Conservation (phyloP, 2,113 vertebrate genomes). For the Chaetops frenatus region DNA sequence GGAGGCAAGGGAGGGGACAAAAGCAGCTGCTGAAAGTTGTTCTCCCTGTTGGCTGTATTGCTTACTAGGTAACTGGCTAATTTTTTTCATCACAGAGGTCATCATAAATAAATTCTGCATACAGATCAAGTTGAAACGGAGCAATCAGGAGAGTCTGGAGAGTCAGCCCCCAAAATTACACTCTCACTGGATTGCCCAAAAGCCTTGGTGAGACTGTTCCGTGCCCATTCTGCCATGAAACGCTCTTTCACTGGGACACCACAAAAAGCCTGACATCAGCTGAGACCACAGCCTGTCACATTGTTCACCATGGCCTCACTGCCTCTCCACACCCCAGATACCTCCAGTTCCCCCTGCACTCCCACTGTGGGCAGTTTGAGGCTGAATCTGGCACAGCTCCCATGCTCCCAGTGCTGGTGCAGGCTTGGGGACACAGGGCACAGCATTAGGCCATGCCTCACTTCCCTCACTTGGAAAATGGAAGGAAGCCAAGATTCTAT, state of each 20-base stretch:
- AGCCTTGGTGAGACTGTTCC: not conserved
- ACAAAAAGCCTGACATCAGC: not conserved
- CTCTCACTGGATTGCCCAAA: not conserved
- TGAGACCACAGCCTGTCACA: not conserved
- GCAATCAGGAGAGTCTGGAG: not conserved
- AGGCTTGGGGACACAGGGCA: not conserved
- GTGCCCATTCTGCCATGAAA: not conserved
- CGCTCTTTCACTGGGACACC: not conserved
- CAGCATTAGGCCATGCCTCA: not conserved
- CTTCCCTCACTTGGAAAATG: not conserved
- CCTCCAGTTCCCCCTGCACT: not conserved
- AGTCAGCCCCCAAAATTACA: not conserved
- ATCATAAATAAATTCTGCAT: not conserved
- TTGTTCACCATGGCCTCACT: not conserved
- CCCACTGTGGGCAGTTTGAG: not conserved
- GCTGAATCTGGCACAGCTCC: not conserved
- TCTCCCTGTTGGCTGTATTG: not conserved
- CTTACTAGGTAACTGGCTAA: not conserved
- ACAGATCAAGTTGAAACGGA: not conserved
- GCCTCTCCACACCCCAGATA: not conserved
- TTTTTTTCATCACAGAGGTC: not conserved
- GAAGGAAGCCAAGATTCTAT: not conserved
- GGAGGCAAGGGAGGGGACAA: slow-evolving; percentile 11
- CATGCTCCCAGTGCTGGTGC: not conserved
- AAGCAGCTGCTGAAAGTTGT: not conserved